Percentiles rank a stretch among this genome's conserved stretches.
Evolutionary conservation across 2,797 vertebrate species (phyloP).

Genomic region (Megalops cyprinoides): DNA sequence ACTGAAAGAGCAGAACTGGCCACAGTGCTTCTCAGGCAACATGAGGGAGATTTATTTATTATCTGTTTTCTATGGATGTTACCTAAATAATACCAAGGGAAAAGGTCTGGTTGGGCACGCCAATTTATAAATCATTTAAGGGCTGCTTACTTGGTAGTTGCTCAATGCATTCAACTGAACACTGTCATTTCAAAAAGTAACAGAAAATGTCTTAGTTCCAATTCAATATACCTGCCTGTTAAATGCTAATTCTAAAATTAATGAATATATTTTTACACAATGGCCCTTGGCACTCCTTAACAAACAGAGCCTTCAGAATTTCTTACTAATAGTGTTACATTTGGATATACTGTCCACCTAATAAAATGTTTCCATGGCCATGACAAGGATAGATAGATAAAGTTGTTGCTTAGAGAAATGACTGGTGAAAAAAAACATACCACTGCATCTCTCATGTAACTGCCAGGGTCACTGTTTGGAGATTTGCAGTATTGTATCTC

Average conservation of each 20-base stretch:
- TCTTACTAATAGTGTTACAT: background rate
- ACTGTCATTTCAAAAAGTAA: too few relatives aligned
- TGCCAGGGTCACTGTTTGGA: background rate
- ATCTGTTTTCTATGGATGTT: too few relatives aligned
- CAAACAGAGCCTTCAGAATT: background rate
- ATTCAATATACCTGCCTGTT: too few relatives aligned
- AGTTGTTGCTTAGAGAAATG: background rate
- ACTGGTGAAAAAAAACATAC: background rate
- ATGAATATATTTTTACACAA: too few relatives aligned
- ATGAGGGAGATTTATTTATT: too few relatives aligned
- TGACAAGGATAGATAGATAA: slow-evolving; percentile 1
- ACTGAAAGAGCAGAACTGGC: too few relatives aligned
- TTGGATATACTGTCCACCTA: too few relatives aligned
- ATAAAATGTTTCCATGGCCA: background rate
- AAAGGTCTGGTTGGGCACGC: background rate
- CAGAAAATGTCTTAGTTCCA: too few relatives aligned
- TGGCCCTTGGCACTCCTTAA: background rate
- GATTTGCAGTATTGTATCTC: background rate
- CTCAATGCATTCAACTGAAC: background rate
- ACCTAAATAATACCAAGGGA: background rate
- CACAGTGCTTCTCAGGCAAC: too few relatives aligned
- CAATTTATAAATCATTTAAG: background rate
- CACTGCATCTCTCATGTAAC: background rate
- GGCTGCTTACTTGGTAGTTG: background rate
- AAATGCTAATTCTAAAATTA: too few relatives aligned